Evolutionary conservation across 1,140 invertebrate species (phyloP).

Genomic region (Phthorimaea operculella): DNA sequence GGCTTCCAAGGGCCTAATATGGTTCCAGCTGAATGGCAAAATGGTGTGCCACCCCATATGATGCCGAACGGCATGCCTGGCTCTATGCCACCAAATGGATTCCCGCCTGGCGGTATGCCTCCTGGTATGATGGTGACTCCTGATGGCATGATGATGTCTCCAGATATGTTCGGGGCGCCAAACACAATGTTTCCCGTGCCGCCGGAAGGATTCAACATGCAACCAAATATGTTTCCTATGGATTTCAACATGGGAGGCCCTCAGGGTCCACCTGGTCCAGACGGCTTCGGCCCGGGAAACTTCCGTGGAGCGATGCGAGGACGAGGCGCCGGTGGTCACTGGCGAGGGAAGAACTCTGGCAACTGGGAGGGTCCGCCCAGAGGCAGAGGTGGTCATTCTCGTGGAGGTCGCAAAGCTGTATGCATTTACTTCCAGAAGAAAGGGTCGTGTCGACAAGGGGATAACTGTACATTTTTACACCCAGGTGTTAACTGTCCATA

Average conservation of each 20-base stretch:
- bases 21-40: constrained; percentile 49
- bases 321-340: constrained; percentile 63
- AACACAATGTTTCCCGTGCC: constrained; percentile 55
- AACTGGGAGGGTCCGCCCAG: constrained; percentile 67
- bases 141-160: constrained; percentile 59
- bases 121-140: constrained; percentile 55
- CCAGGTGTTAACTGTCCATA: constrained; percentile 74
- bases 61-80: constrained; percentile 38
- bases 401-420: constrained; percentile 65
- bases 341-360: constrained; percentile 59
- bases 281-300: constrained; percentile 55
- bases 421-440: constrained; percentile 82
- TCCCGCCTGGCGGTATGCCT: constrained; percentile 34
- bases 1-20: constrained; percentile 51
- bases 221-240: constrained; percentile 56
- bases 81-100: constrained; percentile 32
- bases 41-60: constrained; percentile 47
- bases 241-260: constrained; percentile 54
- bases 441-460: constrained; percentile 80
- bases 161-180: constrained; percentile 68
- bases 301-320: constrained; percentile 63
- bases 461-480: constrained; percentile 82
- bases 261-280: constrained; percentile 44
- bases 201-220: constrained; percentile 54
- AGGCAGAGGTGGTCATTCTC: constrained; percentile 56